These are phyloP conservation scores for Bathybates hornii DNA, from an alignment of 2,113 vertebrate genomes.

Conservation along the genomic window DNA sequence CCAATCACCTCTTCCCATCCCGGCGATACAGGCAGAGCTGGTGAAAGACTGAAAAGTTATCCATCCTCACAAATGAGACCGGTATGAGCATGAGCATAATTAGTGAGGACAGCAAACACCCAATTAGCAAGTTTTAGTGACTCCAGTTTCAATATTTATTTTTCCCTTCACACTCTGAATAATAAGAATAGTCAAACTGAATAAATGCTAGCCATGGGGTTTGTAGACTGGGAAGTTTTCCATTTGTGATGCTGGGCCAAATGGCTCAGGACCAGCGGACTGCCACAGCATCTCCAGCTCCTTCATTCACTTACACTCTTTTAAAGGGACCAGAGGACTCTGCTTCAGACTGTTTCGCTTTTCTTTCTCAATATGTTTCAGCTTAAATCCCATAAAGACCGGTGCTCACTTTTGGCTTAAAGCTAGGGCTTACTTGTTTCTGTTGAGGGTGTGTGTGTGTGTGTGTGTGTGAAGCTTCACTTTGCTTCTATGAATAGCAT, in stretches of 20 bases:
- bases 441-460: neutral
- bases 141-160: neutral
- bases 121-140: neutral
- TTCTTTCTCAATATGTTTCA: conserved; percentile 30
- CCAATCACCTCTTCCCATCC: neutral
- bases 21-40: neutral
- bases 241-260: conserved; percentile 30
- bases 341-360: neutral
- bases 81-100: neutral
- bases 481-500: neutral
- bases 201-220: conserved; percentile 21
- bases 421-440: neutral
- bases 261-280: conserved; percentile 43
- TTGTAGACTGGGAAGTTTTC: conserved; percentile 36
- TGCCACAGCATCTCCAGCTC: neutral
- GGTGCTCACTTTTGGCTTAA: conserved; percentile 6
- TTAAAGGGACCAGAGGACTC: neutral
- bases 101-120: neutral
- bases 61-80: neutral
- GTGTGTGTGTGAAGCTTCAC: neutral
- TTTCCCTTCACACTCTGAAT: neutral
- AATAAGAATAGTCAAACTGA: neutral
- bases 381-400: conserved; percentile 19
- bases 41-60: neutral
- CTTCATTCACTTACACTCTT: conserved; percentile 16